Base-by-base conservation (phyloP, 37 sponge, comb jelly and placozoan genomes). In the Halichondria panicea region DNA sequence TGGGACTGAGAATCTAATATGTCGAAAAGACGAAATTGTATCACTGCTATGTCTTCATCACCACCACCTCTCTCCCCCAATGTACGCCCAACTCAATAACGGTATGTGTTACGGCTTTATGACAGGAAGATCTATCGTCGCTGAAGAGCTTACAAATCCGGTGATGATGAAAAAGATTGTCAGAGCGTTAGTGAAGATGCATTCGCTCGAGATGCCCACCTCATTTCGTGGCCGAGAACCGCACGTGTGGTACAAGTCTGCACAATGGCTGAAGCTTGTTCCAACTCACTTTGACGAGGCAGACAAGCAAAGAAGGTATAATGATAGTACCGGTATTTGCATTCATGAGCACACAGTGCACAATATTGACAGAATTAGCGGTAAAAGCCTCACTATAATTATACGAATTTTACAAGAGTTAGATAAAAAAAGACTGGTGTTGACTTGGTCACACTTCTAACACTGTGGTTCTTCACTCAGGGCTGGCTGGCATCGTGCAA, bases 81-180 rank as follows among this genome's bases (percentile, higher is more conserved):
- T 94, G 18, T 79, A 79, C 33, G 41, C 32, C 37, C 60, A 80
- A 35, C 81, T 94, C 33, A 46, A 74, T n/a, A 94, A 94, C 52
- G 94, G 94, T 0, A 44, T 80, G 12, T 75, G 84, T 48, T 90
- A 85, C 22, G 84, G 88, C 0, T 87, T 77, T 55, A 36, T 74
- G 9, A 72, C 88, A 5, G 94, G 94, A 1, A 54, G 81, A 12
- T 65, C 64, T 3, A 4, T 94, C 15, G 35, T 31, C 12, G 31
- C 76, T 44, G 77, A 81, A 0, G 84, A 84, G 21, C 71, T 93
- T 30, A 43, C 68, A 9, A 75, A 90, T 55, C 50, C 56, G 39
- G 42, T 0, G 30, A 68, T 90, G 75, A 55, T 52, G 28, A 68
- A 40, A 70, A 50, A 68, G 37, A 70, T 84, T 7, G 86, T 84